A percentile compares a stretch with the other conserved stretches of the same genome.
Evolutionary conservation across 1,140 invertebrate species (phyloP).

Genomic region (Drosophila novamexicana): DNA sequence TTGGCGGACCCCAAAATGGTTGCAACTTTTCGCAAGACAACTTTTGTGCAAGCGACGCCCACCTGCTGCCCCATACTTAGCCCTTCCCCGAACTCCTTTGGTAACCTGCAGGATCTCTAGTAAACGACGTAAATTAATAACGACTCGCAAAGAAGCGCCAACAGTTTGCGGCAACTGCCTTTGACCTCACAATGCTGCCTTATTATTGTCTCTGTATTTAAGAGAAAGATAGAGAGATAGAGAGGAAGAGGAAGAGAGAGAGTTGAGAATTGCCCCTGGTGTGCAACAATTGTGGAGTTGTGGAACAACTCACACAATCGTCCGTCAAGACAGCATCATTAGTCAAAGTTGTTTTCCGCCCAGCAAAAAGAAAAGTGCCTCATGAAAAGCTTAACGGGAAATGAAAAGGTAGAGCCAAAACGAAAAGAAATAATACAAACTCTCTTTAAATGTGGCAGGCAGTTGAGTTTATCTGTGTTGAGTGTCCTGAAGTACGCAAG

Average conservation of each 20-base stretch:
- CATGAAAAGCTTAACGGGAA: slow-evolving; percentile 37
- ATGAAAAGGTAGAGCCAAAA: slow-evolving; percentile 17
- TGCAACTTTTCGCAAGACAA: slow-evolving; percentile 33
- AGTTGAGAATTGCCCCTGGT: slow-evolving; percentile 12
- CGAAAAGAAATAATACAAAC: slow-evolving; percentile 4
- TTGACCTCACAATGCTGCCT: slow-evolving; percentile 28
- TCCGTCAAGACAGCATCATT: slow-evolving; percentile 52
- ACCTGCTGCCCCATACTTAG: neutral
- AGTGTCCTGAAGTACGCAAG: slow-evolving; percentile 17
- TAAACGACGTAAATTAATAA: slow-evolving; percentile 58
- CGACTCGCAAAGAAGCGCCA: slow-evolving; percentile 36
- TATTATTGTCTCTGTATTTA: slow-evolving; percentile 23
- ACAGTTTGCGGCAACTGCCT: slow-evolving; percentile 35
- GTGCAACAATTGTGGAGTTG: slow-evolving; percentile 29
- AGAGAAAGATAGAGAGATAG: neutral
- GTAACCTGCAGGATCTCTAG: slow-evolving; percentile 18
- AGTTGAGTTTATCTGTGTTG: neutral
- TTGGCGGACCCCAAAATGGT: slow-evolving; percentile 9
- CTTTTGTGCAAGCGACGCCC: neutral
- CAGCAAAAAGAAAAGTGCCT: slow-evolving; percentile 21
- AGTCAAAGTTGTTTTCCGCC: slow-evolving; percentile 51
- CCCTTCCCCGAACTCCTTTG: too few species aligned
- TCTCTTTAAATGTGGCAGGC: slow-evolving; percentile 2
- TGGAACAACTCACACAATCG: slow-evolving; percentile 7
- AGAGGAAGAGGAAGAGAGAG: neutral